phyloP scores from a whole-genome alignment of 2,888 invertebrate species.

The Philereme transversata region DNA sequence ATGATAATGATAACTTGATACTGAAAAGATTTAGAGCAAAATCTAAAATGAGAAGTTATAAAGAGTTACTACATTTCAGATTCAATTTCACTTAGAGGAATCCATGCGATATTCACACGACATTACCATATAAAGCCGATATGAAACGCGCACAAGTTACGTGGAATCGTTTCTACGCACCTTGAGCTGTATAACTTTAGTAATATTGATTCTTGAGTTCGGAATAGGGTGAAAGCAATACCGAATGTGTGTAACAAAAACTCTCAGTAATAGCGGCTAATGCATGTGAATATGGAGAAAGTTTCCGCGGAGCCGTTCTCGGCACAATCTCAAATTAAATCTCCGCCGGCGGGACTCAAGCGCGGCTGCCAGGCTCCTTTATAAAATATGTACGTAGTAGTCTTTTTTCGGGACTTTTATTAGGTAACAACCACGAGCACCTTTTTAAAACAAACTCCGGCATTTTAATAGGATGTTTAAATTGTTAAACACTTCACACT shows the following conservation, averaged over 20 bases:
- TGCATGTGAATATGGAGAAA: slow-evolving; percentile 73
- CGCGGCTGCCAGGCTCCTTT: slow-evolving; percentile 52
- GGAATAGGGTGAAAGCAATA: slow-evolving; percentile 57
- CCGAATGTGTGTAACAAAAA: slow-evolving; percentile 60
- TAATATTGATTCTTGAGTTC: slow-evolving; percentile 48
- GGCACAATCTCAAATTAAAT: slow-evolving; percentile 80
- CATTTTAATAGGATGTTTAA: slow-evolving; percentile 26
- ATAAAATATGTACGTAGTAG: slow-evolving; percentile 61
- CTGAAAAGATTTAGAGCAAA: background rate
- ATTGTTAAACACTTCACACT: slow-evolving; percentile 32
- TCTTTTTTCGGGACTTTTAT: slow-evolving; percentile 55
- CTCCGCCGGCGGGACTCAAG: slow-evolving; percentile 59
- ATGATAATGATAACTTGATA: too few relatives aligned
- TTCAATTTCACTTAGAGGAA: slow-evolving; percentile 34
- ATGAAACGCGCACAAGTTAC: slow-evolving; percentile 35
- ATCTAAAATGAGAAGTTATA: slow-evolving; percentile 4
- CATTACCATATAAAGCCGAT: slow-evolving; percentile 36
- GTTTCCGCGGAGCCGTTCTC: slow-evolving; percentile 63
- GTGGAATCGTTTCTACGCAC: slow-evolving; percentile 31
- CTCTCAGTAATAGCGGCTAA: slow-evolving; percentile 66
- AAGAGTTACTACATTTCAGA: slow-evolving; percentile 19
- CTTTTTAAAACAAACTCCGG: slow-evolving; percentile 38
- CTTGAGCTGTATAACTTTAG: slow-evolving; percentile 40
- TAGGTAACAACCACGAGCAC: slow-evolving; percentile 50
- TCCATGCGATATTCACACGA: slow-evolving; percentile 29